A percentile compares a stretch with the other conserved stretches of the same genome.
Evolutionary conservation across 1,140 invertebrate species (phyloP).

Genomic region (Choristoneura fumiferana): DNA sequence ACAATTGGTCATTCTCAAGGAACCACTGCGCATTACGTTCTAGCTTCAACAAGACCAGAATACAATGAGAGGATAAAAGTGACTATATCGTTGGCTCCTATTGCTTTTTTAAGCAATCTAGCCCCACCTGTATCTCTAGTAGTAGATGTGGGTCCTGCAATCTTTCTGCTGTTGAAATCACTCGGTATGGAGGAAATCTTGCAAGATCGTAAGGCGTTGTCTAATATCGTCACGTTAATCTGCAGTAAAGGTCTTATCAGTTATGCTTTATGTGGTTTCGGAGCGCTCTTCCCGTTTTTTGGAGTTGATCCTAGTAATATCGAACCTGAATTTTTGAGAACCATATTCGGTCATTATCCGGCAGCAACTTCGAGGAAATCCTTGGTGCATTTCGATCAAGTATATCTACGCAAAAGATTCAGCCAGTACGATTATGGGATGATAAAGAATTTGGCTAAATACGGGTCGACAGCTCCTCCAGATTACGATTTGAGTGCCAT

Average conservation of each 20-base stretch:
- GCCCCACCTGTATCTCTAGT: neutral
- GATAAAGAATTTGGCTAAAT: neutral
- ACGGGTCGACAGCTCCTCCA: neutral
- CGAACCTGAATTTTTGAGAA: neutral
- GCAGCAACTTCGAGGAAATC: neutral
- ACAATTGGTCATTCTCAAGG: constrained; percentile 82
- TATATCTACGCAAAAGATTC: neutral
- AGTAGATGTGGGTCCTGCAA: neutral
- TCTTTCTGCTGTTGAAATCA: neutral
- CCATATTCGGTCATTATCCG: neutral
- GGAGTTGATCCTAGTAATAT: neutral
- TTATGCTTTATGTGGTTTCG: neutral
- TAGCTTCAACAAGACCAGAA: constrained; percentile 77
- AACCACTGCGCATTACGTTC: constrained; percentile 80
- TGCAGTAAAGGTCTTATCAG: neutral
- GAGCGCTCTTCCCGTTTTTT: neutral
- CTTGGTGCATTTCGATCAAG: neutral
- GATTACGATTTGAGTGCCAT: neutral
- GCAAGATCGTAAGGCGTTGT: neutral
- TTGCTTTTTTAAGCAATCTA: constrained; percentile 76
- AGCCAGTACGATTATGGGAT: neutral
- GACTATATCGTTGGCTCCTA: constrained; percentile 81
- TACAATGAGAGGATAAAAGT: constrained; percentile 80
- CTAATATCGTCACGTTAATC: neutral
- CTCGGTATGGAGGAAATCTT: neutral